A percentile compares a stretch with the other conserved stretches of the same genome.
Evolutionary conservation across 2,797 vertebrate species (phyloP).

Genomic region (Thamnophis elegans): DNA sequence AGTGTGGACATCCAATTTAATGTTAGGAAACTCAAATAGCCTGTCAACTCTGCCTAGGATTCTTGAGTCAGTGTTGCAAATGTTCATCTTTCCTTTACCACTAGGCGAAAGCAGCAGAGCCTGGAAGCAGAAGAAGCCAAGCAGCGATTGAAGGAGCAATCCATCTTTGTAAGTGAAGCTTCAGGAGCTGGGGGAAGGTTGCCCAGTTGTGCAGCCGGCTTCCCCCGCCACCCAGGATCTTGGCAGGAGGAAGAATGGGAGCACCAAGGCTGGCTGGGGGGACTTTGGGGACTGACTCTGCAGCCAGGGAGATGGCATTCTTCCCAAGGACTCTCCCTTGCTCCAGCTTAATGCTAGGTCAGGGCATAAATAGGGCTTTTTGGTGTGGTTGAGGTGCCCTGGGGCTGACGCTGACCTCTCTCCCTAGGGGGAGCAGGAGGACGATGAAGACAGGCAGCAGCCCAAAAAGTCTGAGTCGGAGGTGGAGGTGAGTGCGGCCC

Average conservation of each 20-base stretch:
- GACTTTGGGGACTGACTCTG: background rate
- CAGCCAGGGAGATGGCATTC: background rate
- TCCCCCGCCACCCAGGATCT: background rate
- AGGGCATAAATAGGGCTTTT: background rate
- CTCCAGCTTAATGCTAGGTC: conserved; percentile 9
- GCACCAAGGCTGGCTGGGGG: conserved; percentile 11
- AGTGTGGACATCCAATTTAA: background rate
- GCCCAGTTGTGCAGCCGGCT: conserved; percentile 6
- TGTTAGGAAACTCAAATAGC: background rate
- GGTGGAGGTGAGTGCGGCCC: conserved; percentile 82
- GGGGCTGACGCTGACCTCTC: conserved; percentile 42
- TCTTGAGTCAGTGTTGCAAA: background rate
- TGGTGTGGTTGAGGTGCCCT: conserved; percentile 39
- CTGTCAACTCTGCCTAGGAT: background rate
- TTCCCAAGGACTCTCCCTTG: background rate
- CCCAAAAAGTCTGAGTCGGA: conserved; percentile 89
- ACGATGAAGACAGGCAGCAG: conserved; percentile 77
- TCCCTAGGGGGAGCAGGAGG: conserved; percentile 82
- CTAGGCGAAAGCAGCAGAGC: conserved; percentile 86
- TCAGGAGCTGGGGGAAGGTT: background rate
- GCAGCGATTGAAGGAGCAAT: conserved; percentile 80
- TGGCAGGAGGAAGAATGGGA: conserved; percentile 13
- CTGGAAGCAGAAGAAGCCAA: conserved; percentile 89
- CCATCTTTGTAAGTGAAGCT: conserved; percentile 80
- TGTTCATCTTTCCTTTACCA: fast-evolving